Conservation (phyloP, 2,113 vertebrate genomes). For the Nipponia nippon region DNA sequence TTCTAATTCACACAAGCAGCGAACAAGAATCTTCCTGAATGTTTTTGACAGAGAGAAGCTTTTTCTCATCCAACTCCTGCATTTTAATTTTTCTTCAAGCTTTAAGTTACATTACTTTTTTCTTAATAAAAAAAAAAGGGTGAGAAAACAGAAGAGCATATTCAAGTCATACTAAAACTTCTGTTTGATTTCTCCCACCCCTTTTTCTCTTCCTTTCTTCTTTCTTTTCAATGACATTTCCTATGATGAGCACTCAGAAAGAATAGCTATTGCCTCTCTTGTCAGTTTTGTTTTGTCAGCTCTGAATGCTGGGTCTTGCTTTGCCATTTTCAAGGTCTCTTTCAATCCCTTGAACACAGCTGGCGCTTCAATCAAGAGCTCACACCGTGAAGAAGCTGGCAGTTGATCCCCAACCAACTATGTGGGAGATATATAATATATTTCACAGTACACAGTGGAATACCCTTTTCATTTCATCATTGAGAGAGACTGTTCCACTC, state of each 20-base stretch:
- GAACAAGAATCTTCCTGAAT: background rate
- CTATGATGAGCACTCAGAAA: conserved; percentile 50
- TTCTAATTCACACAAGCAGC: background rate
- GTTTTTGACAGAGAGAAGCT: background rate
- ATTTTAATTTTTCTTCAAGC: background rate
- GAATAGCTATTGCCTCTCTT: conserved; percentile 63
- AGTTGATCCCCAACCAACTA: conserved; percentile 63
- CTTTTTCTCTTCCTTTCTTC: background rate
- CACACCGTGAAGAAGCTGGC: conserved; percentile 69
- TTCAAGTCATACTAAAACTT: conserved; percentile 21
- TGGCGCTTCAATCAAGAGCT: conserved; percentile 73
- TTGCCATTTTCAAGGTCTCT: conserved; percentile 78
- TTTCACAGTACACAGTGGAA: conserved; percentile 61
- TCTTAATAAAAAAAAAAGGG: background rate
- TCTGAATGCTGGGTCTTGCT: conserved; percentile 67
- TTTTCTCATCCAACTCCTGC: background rate
- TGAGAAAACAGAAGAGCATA: conserved; percentile 10
- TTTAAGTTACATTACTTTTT: background rate
- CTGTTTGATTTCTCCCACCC: background rate
- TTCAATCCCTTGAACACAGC: conserved; percentile 74
- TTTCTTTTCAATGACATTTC: conserved; percentile 61
- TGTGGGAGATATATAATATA: conserved; percentile 56
- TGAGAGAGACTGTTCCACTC: conserved; percentile 51
- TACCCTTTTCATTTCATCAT: conserved; percentile 62
- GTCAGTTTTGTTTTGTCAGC: conserved; percentile 71